phyloP scores from a whole-genome alignment of 2,888 invertebrate species.

The Trichogramma evanescens region DNA sequence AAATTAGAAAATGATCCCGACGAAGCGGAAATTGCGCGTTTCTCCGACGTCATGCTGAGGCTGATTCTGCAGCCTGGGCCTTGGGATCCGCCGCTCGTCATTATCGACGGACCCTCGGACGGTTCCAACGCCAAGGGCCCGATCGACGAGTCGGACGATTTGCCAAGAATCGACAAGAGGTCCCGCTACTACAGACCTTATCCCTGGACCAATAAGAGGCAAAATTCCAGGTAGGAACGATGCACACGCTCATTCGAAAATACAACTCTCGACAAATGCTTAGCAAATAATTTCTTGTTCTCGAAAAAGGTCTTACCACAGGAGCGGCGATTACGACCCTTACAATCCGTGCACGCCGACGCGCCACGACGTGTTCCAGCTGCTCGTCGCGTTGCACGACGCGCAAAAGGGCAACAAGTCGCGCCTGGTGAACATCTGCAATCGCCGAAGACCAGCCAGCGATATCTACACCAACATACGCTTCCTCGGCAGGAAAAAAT shows the following conservation, averaged over 20 bases:
- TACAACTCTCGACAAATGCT: background rate
- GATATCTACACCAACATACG: conserved; percentile 59
- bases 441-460: conserved; percentile 55
- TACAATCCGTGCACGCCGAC: conserved; percentile 57
- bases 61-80: conserved; percentile 23
- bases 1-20: conserved; percentile 23
- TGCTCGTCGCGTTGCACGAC: conserved; percentile 57
- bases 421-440: conserved; percentile 57
- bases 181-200: conserved; percentile 57
- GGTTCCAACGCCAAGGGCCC: conserved; percentile 2
- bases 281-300: background rate
- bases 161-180: conserved; percentile 42
- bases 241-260: background rate
- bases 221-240: conserved; percentile 46
- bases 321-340: conserved; percentile 53
- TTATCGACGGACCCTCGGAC: conserved; percentile 21
- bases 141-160: conserved; percentile 11
- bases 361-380: conserved; percentile 56
- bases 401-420: conserved; percentile 53
- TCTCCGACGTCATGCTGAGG: conserved; percentile 25
- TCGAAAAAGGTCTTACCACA: conserved; percentile 18
- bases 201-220: conserved; percentile 54
- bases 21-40: conserved; percentile 20
- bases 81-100: conserved; percentile 26
- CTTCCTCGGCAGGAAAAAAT: conserved; percentile 51